Evolutionary conservation across 1,140 invertebrate genomes (phyloP), one percentile per base, ranked within the genome.

Genomic region (Bombus pascuorum): DNA sequence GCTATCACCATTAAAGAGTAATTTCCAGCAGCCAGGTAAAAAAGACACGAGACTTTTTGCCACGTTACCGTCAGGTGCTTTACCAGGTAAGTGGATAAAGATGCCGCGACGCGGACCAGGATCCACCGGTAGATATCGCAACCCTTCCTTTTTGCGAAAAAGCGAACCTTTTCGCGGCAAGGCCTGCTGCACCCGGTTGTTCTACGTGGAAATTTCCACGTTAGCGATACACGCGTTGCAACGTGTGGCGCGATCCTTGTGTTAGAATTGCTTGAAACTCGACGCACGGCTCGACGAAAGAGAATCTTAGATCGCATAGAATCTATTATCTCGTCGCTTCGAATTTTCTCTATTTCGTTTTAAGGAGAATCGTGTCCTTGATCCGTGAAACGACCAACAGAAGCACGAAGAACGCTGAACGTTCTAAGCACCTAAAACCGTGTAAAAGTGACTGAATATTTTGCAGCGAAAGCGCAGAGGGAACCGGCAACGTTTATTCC

Each of bases 1-100:
- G 88, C 78, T 86, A 91, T 92, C 87, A 81, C 87, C 90, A 91
- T 91, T 92, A 91, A 92, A 91, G 83, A 89, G 87, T 90, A 90
- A 92, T 91, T 92, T 92, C 87, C 85, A 91, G 82, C 73, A 76
- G 82, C 62, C 76, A 75, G 75, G 83, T 86, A 89, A 90, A 91
- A 91, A 89, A 83, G 66, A 76, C 79, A 65, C 25, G 71, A 42
- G 39, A 76, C 86, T 92, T 91, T 92, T 92, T 91, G 85, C 66
- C 62, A 85, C 86, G 86, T 86, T 86, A 86, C 82, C 85, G 83
- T 90, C 90, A 91, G 88, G 88, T 89, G 88, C 83, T 83, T 79
- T 59, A 44, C 81, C 88, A 91, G 90, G 88, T 90, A 91, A 91
- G 84, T 86, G 90, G 81, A 89, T 88, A 89, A 91, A 86, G 89